These are phyloP conservation scores for Geococcyx californianus DNA, from an alignment of 2,113 vertebrate genomes.

Conservation along the genomic window DNA sequence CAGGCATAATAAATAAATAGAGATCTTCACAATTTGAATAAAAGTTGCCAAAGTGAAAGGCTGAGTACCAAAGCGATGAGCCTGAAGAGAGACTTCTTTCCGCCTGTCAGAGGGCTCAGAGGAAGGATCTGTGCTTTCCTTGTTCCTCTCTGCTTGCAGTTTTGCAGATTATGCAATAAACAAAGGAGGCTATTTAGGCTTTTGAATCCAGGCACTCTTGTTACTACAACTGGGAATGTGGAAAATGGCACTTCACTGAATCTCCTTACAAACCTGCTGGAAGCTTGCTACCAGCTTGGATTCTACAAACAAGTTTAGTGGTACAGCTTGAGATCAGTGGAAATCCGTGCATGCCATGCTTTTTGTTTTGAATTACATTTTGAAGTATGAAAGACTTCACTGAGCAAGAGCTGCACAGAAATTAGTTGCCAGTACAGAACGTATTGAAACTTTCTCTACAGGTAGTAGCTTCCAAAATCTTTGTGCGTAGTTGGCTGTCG, in stretches of 20 bases:
- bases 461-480: neutral
- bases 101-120: neutral
- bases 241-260: constrained; percentile 28
- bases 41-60: constrained; percentile 10
- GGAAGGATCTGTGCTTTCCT: constrained; percentile 10
- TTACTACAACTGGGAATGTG: neutral
- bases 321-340: neutral
- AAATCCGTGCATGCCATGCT: neutral
- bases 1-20: neutral
- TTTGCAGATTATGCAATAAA: constrained; percentile 38
- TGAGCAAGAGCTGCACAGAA: neutral
- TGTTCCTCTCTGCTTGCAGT: constrained; percentile 8
- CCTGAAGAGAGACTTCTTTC: neutral
- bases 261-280: neutral
- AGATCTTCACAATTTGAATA: neutral
- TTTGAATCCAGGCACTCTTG: constrained; percentile 20
- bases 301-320: neutral
- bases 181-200: constrained; percentile 37
- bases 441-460: neutral
- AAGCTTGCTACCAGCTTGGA: neutral
- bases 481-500: neutral
- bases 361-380: neutral
- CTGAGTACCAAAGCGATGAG: neutral
- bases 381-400: neutral
- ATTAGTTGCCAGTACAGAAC: neutral